A percentile compares a stretch with the other conserved stretches of the same genome.
Conservation (phyloP, 2,797 vertebrate genomes). For the Adelosebastes latens region DNA sequence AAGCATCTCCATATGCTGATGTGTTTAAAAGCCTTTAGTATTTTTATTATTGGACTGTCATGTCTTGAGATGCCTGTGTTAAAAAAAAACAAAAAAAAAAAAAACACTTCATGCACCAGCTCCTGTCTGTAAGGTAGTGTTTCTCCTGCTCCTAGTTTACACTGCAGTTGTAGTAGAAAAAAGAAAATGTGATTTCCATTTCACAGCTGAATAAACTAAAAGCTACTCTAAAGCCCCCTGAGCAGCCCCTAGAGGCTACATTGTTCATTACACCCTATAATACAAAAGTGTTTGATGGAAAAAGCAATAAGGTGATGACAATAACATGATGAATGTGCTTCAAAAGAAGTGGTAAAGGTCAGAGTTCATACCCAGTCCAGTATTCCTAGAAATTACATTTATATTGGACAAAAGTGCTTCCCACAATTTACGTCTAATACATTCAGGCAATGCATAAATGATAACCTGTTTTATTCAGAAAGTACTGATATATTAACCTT, state of each 20-base stretch:
- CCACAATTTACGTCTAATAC: background rate
- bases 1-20: slow-evolving; percentile 23
- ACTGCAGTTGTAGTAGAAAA: background rate
- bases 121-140: background rate
- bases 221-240: background rate
- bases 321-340: background rate
- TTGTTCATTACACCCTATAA: background rate
- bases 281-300: background rate
- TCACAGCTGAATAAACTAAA: background rate
- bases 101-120: background rate
- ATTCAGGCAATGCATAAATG: background rate
- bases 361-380: background rate
- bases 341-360: background rate
- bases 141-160: background rate
- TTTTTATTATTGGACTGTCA: slow-evolving; percentile 26
- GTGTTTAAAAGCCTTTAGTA: slow-evolving; percentile 5
- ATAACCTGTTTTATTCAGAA: background rate
- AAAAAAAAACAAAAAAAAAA: background rate
- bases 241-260: background rate
- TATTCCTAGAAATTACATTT: background rate
- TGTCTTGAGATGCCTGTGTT: background rate
- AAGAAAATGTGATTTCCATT: background rate
- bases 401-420: background rate
- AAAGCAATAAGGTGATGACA: background rate
- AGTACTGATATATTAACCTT: background rate